These are phyloP conservation scores for Teinopalpus imperialis DNA, from an alignment of 2,888 invertebrate species.

Conservation along the genomic window DNA sequence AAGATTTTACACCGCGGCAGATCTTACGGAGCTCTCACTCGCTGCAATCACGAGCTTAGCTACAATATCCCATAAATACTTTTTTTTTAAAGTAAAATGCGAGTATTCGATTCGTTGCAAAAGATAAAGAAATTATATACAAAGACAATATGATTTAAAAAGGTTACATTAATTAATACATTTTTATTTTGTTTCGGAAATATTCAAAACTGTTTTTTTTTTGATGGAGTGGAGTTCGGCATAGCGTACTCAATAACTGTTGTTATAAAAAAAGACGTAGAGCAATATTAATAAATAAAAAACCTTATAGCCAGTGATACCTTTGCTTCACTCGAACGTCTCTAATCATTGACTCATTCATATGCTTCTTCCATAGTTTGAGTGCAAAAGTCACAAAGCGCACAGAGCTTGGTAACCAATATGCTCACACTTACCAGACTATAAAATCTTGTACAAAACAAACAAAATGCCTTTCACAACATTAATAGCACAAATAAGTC, in stretches of 20 bases:
- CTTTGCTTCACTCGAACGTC: background rate
- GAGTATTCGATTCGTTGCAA: background rate
- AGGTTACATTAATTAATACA: background rate
- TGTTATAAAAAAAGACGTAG: conserved; percentile 12
- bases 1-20: conserved; percentile 58
- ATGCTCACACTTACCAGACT: conserved; percentile 80
- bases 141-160: background rate
- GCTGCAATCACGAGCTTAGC: conserved; percentile 65
- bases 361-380: conserved; percentile 50
- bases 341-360: conserved; percentile 17
- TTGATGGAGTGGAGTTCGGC: conserved; percentile 13
- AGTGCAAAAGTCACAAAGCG: conserved; percentile 64
- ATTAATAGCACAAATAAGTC: conserved; percentile 62
- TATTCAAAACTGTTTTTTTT: conserved; percentile 9
- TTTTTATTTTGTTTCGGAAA: conserved; percentile 1
- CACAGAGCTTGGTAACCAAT: conserved; percentile 77
- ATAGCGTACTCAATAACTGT: conserved; percentile 6
- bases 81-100: conserved; percentile 8
- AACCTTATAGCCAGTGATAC: conserved; percentile 9
- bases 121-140: conserved; percentile 1
- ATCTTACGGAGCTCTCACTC: conserved; percentile 57
- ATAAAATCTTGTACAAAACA: conserved; percentile 60
- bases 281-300: background rate
- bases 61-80: conserved; percentile 14
- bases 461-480: conserved; percentile 65